Evolutionary conservation across 2,113 vertebrate species (phyloP), one percentile per base, ranked within the genome.

Genomic region (Pionites leucogaster): DNA sequence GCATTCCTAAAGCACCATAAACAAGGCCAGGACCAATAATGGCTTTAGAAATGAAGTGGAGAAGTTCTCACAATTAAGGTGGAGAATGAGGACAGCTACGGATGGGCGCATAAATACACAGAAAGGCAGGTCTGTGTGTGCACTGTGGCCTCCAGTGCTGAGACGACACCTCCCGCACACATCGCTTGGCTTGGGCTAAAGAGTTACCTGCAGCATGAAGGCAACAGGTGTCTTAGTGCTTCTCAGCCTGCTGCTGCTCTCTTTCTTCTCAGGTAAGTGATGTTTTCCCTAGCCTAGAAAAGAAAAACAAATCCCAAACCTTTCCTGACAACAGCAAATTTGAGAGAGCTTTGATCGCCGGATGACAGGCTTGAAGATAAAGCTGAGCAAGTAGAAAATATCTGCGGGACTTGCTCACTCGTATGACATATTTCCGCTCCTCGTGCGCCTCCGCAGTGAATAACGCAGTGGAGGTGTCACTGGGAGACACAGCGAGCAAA

Each of bases 61-160:
- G 88, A 97, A 79, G 93, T 97, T 94, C 97, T 98, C 97, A 98
- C 96, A 96, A 98, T 96, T 97, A 97, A 98, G 97, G 98, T 97
- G 97, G 92, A 90, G 98, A 98, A 95, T n/a, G 71, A 82, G 92
- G 67, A 91, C 80, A 82, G 89, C 89, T 96, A 53, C 10, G 7
- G 41, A 57, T 64, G 88, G 88, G 77, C 10, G 6, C 89, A 97
- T 96, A 97, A 97, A 96, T 96, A 91, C 84, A 47, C 83, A 74
- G 77, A 82, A 47, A 87, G 91, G 88, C 87, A 57, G 96, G 85
- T 88, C 87, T 69, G 70, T 7, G 83, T 95, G 94, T 50, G 29
- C 75, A 72, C 74, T 84, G 96, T 92, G 90, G 64, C 88, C 67
- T 92, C 74, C n/a, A 39, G 71, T 86, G 79, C 88, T 85, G 78